Percentiles rank a stretch among this genome's conserved stretches.
Evolutionary conservation across 2,797 vertebrate genomes (phyloP).

Genomic region (Anolis apletophallus): DNA sequence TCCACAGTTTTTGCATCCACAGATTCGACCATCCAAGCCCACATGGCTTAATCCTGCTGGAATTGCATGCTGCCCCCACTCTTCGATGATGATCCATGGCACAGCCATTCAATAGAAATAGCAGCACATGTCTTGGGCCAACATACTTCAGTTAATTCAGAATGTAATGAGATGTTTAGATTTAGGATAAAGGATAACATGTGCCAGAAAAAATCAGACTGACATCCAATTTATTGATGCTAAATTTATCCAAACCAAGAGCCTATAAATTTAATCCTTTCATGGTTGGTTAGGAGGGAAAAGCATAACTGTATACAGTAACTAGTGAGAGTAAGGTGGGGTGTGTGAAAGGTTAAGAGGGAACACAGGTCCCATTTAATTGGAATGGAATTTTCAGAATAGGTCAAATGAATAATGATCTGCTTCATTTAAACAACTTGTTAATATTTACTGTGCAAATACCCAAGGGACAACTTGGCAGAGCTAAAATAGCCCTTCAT

Average conservation of each 20-base stretch:
- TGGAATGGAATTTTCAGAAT: slow-evolving; percentile 13
- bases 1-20: too few species aligned
- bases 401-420: slow-evolving; percentile 55
- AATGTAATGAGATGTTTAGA: slow-evolving; percentile 66
- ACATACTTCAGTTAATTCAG: slow-evolving; percentile 60
- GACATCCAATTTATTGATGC: slow-evolving; percentile 66
- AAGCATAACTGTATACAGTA: slow-evolving; percentile 1
- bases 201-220: slow-evolving; percentile 63
- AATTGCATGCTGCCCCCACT: neutral
- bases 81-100: neutral
- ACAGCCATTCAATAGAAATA: neutral
- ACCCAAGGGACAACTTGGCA: slow-evolving; percentile 47
- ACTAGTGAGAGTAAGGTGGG: neutral
- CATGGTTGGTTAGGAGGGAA: slow-evolving; percentile 3
- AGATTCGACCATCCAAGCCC: too few species aligned
- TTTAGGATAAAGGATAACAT: slow-evolving; percentile 59
- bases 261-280: slow-evolving; percentile 23
- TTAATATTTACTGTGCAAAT: slow-evolving; percentile 67
- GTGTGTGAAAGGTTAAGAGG: too few species aligned
- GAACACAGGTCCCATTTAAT: slow-evolving; percentile 1
- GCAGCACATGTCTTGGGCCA: slow-evolving; percentile 40
- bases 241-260: slow-evolving; percentile 60
- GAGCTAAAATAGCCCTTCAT: slow-evolving; percentile 32
- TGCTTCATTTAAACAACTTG: slow-evolving; percentile 57
- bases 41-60: neutral